Evolutionary conservation across 2,888 invertebrate genomes (phyloP).

Genomic region (Abrostola triplasia): DNA sequence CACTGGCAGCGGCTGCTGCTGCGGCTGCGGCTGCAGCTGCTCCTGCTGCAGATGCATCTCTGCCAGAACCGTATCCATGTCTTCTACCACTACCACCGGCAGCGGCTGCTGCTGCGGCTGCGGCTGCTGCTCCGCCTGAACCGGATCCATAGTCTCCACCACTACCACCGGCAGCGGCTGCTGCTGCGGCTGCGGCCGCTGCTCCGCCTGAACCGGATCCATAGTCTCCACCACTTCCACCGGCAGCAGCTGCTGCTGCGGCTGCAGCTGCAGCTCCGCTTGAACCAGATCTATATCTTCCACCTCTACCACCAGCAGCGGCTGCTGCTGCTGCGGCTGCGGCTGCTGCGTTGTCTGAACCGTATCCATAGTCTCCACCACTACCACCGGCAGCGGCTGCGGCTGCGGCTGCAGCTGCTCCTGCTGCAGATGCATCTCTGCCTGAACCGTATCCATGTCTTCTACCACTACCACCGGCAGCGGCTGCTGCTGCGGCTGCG

Average conservation of each 20-base stretch:
- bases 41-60: too few species aligned
- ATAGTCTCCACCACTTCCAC: too few species aligned
- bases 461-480: not conserved
- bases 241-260: constrained; percentile 14
- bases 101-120: not conserved
- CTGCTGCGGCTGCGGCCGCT: constrained; percentile 25
- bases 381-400: constrained; percentile 9
- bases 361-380: constrained; percentile 2
- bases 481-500: constrained; percentile 17
- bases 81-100: too few species aligned
- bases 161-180: not conserved
- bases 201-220: not conserved
- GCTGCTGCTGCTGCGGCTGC: constrained; percentile 12
- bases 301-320: constrained; percentile 14
- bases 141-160: not conserved
- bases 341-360: not conserved
- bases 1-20: too few species aligned
- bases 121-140: not conserved
- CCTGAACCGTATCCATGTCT: not conserved
- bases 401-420: constrained; percentile 5
- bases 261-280: constrained; percentile 1
- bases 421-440: too few species aligned
- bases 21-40: constrained; percentile 8
- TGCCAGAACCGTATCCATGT: too few species aligned
- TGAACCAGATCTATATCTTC: constrained; percentile 23